These are phyloP conservation scores for Hyla sarda DNA, from an alignment of 2,113 vertebrate genomes.

Conservation along the genomic window DNA sequence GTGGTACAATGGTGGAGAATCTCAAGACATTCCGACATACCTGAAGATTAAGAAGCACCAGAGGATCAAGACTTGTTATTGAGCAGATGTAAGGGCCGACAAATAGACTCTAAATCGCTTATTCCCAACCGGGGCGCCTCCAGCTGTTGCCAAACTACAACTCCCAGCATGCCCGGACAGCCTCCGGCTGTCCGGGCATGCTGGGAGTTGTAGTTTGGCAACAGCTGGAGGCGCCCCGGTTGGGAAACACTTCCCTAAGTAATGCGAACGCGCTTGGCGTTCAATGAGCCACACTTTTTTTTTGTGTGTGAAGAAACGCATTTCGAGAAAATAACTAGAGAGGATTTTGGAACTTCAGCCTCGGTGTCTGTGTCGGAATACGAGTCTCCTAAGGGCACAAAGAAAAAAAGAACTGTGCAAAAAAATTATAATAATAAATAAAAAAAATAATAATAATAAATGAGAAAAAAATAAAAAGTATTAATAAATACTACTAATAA, in stretches of 20 bases:
- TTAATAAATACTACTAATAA: too few relatives aligned
- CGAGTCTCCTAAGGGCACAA: slow-evolving; percentile 22
- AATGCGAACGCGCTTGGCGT: background rate
- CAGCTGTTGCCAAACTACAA: too few relatives aligned
- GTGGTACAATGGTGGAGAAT: slow-evolving; percentile 16
- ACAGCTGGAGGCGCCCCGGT: too few relatives aligned
- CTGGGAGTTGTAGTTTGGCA: too few relatives aligned
- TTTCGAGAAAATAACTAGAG: slow-evolving; percentile 5
- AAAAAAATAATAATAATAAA: too few relatives aligned
- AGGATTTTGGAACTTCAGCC: background rate
- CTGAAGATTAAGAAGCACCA: background rate
- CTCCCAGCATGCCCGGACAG: too few relatives aligned
- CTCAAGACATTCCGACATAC: slow-evolving; percentile 2
- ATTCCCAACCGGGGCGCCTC: too few relatives aligned
- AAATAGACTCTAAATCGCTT: background rate
- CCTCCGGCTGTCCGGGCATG: too few relatives aligned
- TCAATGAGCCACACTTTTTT: background rate
- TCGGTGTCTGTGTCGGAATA: background rate
- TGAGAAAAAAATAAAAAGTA: too few relatives aligned
- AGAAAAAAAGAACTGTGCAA: background rate
- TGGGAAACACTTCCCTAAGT: too few relatives aligned
- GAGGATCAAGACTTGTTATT: slow-evolving; percentile 4
- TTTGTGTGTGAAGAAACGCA: slow-evolving; percentile 16
- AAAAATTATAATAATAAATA: too few relatives aligned
- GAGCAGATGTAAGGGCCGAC: slow-evolving; percentile 32